Base-by-base conservation (phyloP, 1,140 invertebrate species). In the Diuraphis noxia region DNA sequence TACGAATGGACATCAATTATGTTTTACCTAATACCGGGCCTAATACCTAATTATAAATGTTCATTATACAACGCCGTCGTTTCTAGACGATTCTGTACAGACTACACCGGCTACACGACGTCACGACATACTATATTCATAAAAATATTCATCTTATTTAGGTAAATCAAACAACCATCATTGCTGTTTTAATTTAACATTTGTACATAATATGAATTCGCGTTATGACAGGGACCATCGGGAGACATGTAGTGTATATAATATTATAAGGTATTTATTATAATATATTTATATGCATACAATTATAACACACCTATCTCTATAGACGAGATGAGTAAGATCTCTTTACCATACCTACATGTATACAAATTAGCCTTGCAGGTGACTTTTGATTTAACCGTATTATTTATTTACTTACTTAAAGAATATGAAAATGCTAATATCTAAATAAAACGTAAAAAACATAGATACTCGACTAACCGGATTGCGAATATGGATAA, bases 351-450 rank as follows among this genome's bases (percentile, higher is more conserved):
- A 49, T 36, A 49, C 21, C 36, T 34, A 49, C 21, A 52, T 34
- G 8, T 36, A 85, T 21, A 84, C 25, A 17, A 72, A 17, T 72
- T 25, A 19, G 34, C 84, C 49, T 52, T 52, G 30, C 30, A n/a
- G n/a, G 84, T 86, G 43, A 41, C 84, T 52, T 52, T 86, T 86
- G 46, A 52, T 49, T 86, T 86, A 34, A 46, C 84, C n/a, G 84
- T 36, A 34, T 52, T 25, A 49, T 52, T 36, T 43, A 34, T 43
- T 43, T 72, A 72, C n/a, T 84, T 82, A 40, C 5, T 25, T 19
- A 19, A 85, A 85, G 41, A 85, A 85, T 85, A 43, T 85, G 43
- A 85, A 85, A 85, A 72, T n/a, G 56, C 56, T n/a, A 72, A 72
- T 72, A n/a, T n/a, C n/a, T n/a, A 72, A n/a, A 49, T 85, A 7